Conservation (phyloP, 2,888 invertebrate species). For the Neria commutata region DNA sequence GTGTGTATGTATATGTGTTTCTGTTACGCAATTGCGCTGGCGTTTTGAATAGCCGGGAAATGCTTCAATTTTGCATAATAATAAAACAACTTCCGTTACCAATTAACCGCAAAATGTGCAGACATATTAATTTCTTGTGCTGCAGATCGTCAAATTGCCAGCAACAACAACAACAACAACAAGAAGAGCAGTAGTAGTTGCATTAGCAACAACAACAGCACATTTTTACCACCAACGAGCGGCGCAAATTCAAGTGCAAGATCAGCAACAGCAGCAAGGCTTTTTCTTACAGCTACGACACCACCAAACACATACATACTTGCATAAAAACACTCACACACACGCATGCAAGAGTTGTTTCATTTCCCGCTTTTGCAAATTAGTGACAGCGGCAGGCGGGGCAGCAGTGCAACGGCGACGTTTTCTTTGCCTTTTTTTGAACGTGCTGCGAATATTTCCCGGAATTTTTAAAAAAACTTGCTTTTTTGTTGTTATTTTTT, state of each 20-base stretch:
- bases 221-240: no score
- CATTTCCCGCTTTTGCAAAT: conserved; percentile 6
- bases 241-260: neutral
- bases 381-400: neutral
- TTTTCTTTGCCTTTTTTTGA: conserved; percentile 3
- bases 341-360: conserved; percentile 6
- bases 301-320: neutral
- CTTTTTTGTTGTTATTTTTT: neutral
- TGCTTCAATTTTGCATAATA: neutral
- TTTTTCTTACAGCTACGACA: no score
- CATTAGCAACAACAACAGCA: neutral
- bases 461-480: conserved; percentile 9
- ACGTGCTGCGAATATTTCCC: conserved; percentile 7
- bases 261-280: neutral
- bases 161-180: neutral
- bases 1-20: neutral
- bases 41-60: no score
- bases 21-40: no score
- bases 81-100: neutral
- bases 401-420: neutral
- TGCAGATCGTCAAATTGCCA: no score
- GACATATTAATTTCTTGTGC: no score
- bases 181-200: neutral
- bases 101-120: no score
- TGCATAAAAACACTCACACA: no score